A percentile compares a stretch with the other conserved stretches of the same genome.
Conservation (phyloP, 2,113 vertebrate genomes). For the Onychostruthus taczanowskii region DNA sequence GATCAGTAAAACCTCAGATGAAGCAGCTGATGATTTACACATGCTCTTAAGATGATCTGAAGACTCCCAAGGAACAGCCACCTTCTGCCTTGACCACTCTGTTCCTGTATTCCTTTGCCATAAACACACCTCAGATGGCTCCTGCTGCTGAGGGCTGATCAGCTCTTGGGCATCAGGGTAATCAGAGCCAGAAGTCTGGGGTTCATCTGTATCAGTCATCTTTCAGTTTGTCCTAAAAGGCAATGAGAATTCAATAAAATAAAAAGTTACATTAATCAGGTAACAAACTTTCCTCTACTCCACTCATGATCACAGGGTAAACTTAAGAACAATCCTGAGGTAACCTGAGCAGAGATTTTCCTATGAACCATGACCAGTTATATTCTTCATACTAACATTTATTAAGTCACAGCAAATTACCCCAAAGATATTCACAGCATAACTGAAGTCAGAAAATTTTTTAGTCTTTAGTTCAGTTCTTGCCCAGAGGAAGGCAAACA, state of each 20-base stretch:
- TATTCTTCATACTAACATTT: not conserved
- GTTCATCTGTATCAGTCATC: conserved; percentile 13
- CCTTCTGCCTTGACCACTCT: not conserved
- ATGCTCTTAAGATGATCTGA: not conserved
- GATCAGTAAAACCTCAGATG: not conserved
- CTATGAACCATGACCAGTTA: not conserved
- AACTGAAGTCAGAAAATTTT: not conserved
- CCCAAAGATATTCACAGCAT: not conserved
- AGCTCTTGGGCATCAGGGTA: not conserved
- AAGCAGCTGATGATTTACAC: not conserved
- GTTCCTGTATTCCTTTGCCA: not conserved
- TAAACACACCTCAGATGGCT: not conserved
- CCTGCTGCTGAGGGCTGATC: not conserved
- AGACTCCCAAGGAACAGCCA: not conserved
- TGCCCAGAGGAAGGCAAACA: not conserved
- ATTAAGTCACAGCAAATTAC: not conserved
- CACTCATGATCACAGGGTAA: not conserved
- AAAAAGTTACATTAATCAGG: not conserved
- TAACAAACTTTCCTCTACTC: not conserved
- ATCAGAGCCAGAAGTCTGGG: not conserved
- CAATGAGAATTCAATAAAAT: not conserved
- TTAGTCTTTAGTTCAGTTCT: not conserved
- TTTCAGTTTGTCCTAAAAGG: not conserved
- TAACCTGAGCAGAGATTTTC: not conserved
- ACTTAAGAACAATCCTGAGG: not conserved